Percentiles rank a stretch among this genome's conserved stretches.
Conservation (phyloP, 2,888 invertebrate species). For the Callinectes sapidus region DNA sequence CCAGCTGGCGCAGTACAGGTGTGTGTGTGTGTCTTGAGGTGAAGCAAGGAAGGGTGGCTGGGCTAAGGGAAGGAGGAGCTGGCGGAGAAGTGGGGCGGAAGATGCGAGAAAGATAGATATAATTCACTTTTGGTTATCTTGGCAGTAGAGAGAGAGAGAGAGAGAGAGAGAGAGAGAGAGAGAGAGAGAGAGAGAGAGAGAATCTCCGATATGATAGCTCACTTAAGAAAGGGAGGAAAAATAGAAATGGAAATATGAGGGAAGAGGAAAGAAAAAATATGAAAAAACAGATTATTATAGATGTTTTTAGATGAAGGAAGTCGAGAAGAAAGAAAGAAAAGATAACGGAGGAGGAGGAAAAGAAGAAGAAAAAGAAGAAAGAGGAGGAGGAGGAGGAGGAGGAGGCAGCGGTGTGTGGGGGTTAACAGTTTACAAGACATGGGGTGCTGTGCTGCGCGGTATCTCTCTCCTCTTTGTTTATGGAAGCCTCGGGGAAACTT, state of each 20-base stretch:
- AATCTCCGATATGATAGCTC: too few relatives aligned
- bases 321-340: background rate
- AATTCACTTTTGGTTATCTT: background rate
- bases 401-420: background rate
- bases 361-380: background rate
- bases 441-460: background rate
- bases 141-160: background rate
- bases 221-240: too few relatives aligned
- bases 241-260: too few relatives aligned
- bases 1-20: too few relatives aligned
- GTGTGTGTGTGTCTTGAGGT: background rate
- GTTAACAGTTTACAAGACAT: background rate
- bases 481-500: background rate
- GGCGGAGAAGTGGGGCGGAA: background rate
- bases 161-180: too few relatives aligned
- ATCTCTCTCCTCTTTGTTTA: background rate
- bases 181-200: too few relatives aligned
- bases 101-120: background rate
- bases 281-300: too few relatives aligned
- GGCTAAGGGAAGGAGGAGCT: background rate
- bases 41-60: background rate
- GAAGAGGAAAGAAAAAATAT: background rate
- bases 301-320: background rate
- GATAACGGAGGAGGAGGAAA: background rate
- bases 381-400: constrained; percentile 3